Evolutionary conservation across 2,797 vertebrate species (phyloP), one percentile per base, ranked within the genome.

Genomic region (Peromyscus eremicus): DNA sequence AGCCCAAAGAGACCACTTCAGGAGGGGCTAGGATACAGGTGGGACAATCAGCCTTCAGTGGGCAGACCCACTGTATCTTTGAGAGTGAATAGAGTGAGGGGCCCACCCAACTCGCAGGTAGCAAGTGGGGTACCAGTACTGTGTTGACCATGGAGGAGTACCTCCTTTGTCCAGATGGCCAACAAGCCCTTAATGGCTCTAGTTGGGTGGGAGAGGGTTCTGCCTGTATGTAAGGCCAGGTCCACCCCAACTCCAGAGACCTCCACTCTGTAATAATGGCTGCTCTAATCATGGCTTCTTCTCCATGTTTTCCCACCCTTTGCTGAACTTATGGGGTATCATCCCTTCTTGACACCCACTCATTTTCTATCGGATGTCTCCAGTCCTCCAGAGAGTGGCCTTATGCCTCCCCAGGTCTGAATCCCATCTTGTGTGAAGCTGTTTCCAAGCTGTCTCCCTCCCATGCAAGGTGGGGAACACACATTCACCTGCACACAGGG

Each of bases 401-500:
- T 34, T 49, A 64, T 32, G 12, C 64, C 25, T 10, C 37, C 60
- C 64, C 17, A 0, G 6, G 76, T 55, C 32, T 70, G 66, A 34
- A 55, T 25, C 10, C 62, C 23, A 57, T 52, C 19, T 21, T 13
- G 16, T 6, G 12, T 40, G n/a, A 86, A 3, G 37, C 43, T 3
- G n/a, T 4, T 14, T 27, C 71, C 25, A 34, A 12, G 43, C 9
- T 0, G 9, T 2, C 60, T n/a, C 55, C 2, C 16, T 66, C 12
- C 64, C 11, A 34, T 68, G 62, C 43, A 32, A 34, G 3, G 40
- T 5, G 1, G 57, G 62, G 62, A 25, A 88, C 23, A 5, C 0
- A n/a, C 6, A 1, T 11, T 8, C 25, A 4, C 64, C 5, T 2
- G 23, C 1, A 4, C 5, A 13, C 0, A 2, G 25, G 9, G 46